These are phyloP conservation scores for Junonia oenone DNA, from an alignment of 2,888 invertebrate genomes.

Conservation along the genomic window DNA sequence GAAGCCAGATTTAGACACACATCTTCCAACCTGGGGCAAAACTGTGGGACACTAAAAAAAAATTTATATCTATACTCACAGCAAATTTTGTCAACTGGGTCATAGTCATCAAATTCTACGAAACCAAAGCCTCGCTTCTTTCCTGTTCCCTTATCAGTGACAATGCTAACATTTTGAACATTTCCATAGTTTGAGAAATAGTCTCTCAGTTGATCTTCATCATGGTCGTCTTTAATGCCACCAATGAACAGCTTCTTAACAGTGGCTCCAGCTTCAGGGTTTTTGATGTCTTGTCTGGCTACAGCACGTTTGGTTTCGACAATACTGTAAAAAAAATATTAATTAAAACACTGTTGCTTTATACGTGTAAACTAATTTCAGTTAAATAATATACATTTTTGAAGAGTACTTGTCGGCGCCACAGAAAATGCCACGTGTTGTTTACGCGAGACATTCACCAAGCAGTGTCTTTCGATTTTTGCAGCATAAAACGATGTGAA, in stretches of 20 bases:
- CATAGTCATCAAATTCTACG: slow-evolving; percentile 97
- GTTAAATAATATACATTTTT: background rate
- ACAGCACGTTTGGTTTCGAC: slow-evolving; percentile 99
- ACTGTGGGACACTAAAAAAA: slow-evolving; percentile 47
- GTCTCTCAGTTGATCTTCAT: slow-evolving; percentile 92
- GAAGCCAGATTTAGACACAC: slow-evolving; percentile 70
- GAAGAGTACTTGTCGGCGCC: slow-evolving; percentile 47
- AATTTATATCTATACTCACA: slow-evolving; percentile 81
- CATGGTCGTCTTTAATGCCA: slow-evolving; percentile 95
- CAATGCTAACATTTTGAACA: slow-evolving; percentile 91
- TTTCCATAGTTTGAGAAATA: slow-evolving; percentile 91
- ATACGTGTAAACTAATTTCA: background rate
- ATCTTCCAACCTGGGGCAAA: slow-evolving; percentile 73
- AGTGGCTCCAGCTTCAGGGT: slow-evolving; percentile 95
- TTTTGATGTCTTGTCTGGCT: slow-evolving; percentile 93
- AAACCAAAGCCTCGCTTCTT: slow-evolving; percentile 98
- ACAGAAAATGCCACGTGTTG: slow-evolving; percentile 70
- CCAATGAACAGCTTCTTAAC: slow-evolving; percentile 97
- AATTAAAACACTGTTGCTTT: background rate
- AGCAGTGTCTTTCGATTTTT: slow-evolving; percentile 56
- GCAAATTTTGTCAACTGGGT: slow-evolving; percentile 97
- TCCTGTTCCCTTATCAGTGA: slow-evolving; percentile 94
- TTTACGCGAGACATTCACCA: slow-evolving; percentile 64
- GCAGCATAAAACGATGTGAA: slow-evolving; percentile 72
- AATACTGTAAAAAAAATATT: slow-evolving; percentile 71